Conservation (phyloP, 2,888 invertebrate species). For the Phytoseiulus persimilis region DNA sequence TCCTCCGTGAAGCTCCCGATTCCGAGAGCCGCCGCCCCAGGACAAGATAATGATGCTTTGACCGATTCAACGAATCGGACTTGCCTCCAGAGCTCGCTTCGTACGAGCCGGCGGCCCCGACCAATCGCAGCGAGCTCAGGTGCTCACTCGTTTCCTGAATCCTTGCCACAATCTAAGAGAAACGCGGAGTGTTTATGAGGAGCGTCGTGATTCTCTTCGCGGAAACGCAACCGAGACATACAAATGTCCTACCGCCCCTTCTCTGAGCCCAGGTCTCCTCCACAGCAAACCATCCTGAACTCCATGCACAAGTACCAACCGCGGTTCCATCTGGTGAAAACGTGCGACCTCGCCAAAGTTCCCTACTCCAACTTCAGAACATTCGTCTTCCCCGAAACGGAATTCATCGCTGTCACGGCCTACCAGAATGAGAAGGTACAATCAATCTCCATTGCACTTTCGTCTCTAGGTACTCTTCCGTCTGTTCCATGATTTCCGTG, state of each 20-base stretch:
- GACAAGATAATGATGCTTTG: neutral
- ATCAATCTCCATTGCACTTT: neutral
- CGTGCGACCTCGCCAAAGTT: constrained; percentile 74
- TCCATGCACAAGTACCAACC: constrained; percentile 98
- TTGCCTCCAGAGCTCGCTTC: too few species aligned
- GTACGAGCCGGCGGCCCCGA: too few species aligned
- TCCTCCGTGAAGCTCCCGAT: neutral
- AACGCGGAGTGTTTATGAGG: too few species aligned
- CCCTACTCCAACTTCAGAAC: constrained; percentile 85
- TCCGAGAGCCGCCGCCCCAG: neutral
- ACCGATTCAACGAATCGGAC: neutral
- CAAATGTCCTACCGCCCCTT: too few species aligned
- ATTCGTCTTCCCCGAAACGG: constrained; percentile 69
- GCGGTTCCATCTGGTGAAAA: constrained; percentile 71
- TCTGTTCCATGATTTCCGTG: too few species aligned
- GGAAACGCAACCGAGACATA: too few species aligned
- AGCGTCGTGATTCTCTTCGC: too few species aligned
- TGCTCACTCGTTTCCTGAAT: too few species aligned
- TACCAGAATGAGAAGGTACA: constrained; percentile 53
- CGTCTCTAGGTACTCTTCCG: too few species aligned
- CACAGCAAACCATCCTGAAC: constrained; percentile 77
- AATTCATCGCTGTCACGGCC: constrained; percentile 93
- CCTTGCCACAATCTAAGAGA: too few species aligned
- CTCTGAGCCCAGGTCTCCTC: too few species aligned
- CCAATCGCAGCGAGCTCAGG: too few species aligned